phyloP scores from a whole-genome alignment of 2,797 vertebrate species.

The Sphenopsis melanotis region DNA sequence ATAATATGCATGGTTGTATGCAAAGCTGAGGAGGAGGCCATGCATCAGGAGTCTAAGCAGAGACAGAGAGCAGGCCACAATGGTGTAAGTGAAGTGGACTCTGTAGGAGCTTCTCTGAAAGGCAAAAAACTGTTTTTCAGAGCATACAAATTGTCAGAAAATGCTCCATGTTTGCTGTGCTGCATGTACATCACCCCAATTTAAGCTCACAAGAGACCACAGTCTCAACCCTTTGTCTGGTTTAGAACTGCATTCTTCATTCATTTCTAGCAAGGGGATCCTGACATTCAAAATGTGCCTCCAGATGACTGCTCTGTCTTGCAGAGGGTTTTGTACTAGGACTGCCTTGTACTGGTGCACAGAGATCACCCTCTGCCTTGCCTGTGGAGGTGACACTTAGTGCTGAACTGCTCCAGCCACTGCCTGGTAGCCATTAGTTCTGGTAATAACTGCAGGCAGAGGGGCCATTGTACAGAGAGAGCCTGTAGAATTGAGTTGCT shows the following conservation, averaged over 20 bases:
- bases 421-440: neutral
- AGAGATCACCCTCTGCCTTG: neutral
- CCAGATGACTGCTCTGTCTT: neutral
- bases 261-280: neutral
- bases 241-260: neutral
- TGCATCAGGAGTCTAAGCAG: neutral
- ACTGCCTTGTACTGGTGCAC: neutral
- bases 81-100: neutral
- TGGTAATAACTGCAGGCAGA: neutral
- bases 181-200: neutral
- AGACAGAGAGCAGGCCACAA: neutral
- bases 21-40: neutral
- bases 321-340: neutral
- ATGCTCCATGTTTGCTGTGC: neutral
- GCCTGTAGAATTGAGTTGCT: neutral
- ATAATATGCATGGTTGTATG: neutral
- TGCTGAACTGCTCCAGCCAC: neutral
- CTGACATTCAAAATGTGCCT: neutral
- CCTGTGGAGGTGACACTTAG: neutral
- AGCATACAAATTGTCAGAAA: neutral
- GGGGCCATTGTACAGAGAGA: neutral
- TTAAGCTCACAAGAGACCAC: neutral
- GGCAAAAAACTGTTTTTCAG: conserved; percentile 10
- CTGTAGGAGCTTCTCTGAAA: neutral
- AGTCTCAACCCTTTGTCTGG: neutral